phyloP scores from a whole-genome alignment of 1,140 invertebrate species.

The Monomorium pharaonis region DNA sequence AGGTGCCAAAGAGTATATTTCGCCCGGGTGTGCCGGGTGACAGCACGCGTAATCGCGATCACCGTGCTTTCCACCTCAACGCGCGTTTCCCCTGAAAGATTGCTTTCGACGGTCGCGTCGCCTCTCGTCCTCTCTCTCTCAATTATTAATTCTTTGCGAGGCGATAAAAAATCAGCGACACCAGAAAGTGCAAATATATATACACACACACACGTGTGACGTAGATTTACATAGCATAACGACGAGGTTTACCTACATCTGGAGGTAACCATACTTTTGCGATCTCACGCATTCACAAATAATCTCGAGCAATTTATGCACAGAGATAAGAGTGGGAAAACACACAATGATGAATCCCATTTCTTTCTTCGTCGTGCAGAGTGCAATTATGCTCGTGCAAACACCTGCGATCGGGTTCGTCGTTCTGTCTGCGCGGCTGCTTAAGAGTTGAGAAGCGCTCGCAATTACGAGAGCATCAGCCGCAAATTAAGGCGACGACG shows the following conservation, averaged over 20 bases:
- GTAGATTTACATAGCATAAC: not conserved
- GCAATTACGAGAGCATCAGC: constrained; percentile 23
- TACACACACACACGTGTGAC: not conserved
- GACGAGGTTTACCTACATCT: no score
- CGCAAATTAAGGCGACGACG: constrained; percentile 21
- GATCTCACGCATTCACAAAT: not conserved
- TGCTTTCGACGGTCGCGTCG: not conserved
- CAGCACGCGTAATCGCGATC: constrained; percentile 60
- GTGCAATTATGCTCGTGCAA: not conserved
- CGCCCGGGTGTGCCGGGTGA: constrained; percentile 40
- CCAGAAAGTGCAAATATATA: not conserved
- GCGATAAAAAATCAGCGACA: not conserved
- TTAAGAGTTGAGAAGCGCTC: constrained; percentile 2
- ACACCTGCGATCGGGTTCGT: not conserved
- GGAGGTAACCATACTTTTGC: not conserved
- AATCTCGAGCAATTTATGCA: not conserved
- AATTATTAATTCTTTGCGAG: not conserved
- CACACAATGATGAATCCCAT: not conserved
- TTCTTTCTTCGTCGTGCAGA: not conserved
- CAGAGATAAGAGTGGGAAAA: not conserved
- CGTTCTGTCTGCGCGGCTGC: not conserved
- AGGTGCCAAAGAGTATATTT: constrained; percentile 70
- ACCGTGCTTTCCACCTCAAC: constrained; percentile 30
- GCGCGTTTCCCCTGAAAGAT: constrained; percentile 20
- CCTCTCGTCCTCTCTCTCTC: not conserved